phyloP scores from a whole-genome alignment of 1,140 invertebrate genomes.

The Leptinotarsa defecta region DNA sequence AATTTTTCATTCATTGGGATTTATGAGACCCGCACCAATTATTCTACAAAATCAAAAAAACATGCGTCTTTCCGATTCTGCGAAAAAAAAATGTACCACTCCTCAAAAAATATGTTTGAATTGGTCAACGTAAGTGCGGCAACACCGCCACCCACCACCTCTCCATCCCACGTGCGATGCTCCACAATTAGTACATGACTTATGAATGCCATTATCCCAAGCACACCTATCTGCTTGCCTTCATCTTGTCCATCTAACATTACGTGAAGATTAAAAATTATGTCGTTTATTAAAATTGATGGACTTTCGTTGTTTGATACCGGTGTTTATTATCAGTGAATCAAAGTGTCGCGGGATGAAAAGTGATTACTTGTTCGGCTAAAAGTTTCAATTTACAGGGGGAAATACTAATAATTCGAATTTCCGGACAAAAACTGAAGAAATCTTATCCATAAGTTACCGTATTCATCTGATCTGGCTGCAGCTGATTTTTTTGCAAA shows the following conservation, averaged over 20 bases:
- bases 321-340: constrained; percentile 12
- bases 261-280: constrained; percentile 22
- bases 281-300: constrained; percentile 21
- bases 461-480: no score
- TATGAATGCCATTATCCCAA: constrained; percentile 25
- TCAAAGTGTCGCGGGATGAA: not conserved
- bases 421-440: no score
- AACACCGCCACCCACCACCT: constrained; percentile 14
- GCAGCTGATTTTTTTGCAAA: not conserved
- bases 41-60: no score
- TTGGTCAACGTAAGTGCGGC: not conserved
- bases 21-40: no score
- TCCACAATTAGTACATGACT: constrained; percentile 19
- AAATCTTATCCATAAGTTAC: no score
- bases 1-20: no score
- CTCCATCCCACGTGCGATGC: constrained; percentile 20
- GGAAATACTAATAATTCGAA: no score
- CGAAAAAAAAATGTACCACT: no score
- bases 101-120: no score
- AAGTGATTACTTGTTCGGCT: not conserved
- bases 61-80: no score
- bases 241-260: constrained; percentile 24
- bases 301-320: constrained; percentile 1
- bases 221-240: constrained; percentile 20
- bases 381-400: not conserved